phyloP scores from a whole-genome alignment of 2,797 vertebrate genomes.

The Delichon dasypus region DNA sequence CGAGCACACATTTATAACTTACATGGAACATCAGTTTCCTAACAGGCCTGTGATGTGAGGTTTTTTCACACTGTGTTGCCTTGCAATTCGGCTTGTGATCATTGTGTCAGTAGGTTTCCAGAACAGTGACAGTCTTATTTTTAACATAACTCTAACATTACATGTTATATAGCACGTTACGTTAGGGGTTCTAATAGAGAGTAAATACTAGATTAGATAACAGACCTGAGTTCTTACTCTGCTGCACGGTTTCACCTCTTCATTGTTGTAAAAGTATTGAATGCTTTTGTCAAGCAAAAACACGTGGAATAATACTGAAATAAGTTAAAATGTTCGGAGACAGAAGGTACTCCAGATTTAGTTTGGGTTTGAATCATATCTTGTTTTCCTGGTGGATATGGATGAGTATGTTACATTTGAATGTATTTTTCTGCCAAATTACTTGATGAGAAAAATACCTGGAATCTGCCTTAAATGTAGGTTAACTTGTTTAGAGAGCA shows the following conservation, averaged over 20 bases:
- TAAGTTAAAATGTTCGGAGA: background rate
- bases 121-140: background rate
- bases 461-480: background rate
- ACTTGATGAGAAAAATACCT: background rate
- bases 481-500: background rate
- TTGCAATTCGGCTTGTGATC: background rate
- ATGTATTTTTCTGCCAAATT: background rate
- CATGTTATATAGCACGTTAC: fast-evolving
- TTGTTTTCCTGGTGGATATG: background rate
- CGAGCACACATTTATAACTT: fast-evolving
- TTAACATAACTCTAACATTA: background rate
- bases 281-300: background rate
- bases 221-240: background rate
- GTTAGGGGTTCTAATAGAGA: background rate
- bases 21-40: fast-evolving
- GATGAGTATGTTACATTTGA: background rate
- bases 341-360: background rate
- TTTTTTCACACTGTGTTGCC: background rate
- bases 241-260: background rate
- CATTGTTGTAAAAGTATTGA: background rate
- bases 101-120: background rate
- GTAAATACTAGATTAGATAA: background rate
- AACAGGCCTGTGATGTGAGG: background rate
- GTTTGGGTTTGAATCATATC: background rate
- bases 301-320: background rate